These are phyloP conservation scores for Polymixis lichenea DNA, from an alignment of 2,888 invertebrate genomes.

Conservation along the genomic window DNA sequence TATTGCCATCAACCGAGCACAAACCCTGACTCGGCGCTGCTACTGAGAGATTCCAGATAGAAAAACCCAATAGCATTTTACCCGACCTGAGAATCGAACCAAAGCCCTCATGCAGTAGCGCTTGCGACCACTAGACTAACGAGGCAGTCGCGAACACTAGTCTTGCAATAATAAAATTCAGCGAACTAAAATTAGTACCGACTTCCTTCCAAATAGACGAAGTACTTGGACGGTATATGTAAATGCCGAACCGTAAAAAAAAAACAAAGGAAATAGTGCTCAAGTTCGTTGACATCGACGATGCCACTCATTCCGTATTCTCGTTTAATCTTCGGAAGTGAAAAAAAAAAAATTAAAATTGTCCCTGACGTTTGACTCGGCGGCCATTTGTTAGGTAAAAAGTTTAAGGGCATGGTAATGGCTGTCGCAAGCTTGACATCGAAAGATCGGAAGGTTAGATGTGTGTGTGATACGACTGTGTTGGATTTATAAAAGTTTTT, in stretches of 20 bases:
- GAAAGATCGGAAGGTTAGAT: conserved; percentile 32
- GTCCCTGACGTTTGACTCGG: conserved; percentile 45
- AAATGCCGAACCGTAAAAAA: conserved; percentile 50
- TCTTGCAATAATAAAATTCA: conserved; percentile 12
- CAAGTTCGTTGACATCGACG: conserved; percentile 57
- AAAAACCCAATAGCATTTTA: too few species aligned
- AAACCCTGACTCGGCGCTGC: too few species aligned
- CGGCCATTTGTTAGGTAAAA: conserved; percentile 40
- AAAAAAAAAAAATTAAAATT: conserved; percentile 58
- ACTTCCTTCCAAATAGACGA: conserved; percentile 29
- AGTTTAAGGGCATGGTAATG: conserved; percentile 28
- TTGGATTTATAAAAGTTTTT: conserved; percentile 7
- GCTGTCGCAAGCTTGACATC: conserved; percentile 15
- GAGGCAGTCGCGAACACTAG: background rate
- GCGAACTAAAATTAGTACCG: conserved; percentile 6
- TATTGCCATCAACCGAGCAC: too few species aligned
- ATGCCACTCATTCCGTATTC: conserved; percentile 58
- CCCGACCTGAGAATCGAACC: too few species aligned
- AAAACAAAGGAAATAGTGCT: conserved; percentile 58
- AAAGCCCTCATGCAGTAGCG: too few species aligned
- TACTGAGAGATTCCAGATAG: too few species aligned
- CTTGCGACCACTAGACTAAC: too few species aligned
- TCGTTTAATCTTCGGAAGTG: conserved; percentile 58
- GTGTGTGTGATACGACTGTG: background rate
- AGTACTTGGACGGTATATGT: conserved; percentile 32